Conservation (phyloP, 2,797 vertebrate genomes). For the Enteromius fasciolatus region DNA sequence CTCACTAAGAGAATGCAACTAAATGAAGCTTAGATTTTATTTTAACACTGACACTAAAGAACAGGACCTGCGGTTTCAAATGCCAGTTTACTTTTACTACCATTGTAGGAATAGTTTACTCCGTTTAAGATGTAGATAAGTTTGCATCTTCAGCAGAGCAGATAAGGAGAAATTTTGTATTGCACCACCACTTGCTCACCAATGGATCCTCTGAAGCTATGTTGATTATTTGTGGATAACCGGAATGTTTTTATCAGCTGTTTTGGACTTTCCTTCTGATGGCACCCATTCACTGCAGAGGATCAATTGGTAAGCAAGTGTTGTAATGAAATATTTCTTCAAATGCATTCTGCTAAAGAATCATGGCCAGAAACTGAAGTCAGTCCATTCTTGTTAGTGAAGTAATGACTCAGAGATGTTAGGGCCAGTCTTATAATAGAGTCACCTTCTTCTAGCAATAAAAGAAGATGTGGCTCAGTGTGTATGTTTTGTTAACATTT, state of each 20-base stretch:
- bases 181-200: no score
- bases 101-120: not conserved
- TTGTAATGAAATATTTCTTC: not conserved
- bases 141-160: not conserved
- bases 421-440: not conserved
- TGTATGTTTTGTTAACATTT: not conserved
- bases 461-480: not conserved
- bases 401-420: not conserved
- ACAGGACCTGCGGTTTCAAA: not conserved
- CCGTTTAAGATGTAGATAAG: not conserved
- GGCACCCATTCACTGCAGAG: not conserved
- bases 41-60: not conserved
- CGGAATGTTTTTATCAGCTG: not conserved
- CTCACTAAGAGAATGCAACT: not conserved
- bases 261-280: not conserved
- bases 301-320: not conserved
- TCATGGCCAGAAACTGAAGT: not conserved
- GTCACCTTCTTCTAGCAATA: not conserved
- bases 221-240: not conserved
- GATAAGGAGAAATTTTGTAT: no score
- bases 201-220: not conserved
- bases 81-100: not conserved
- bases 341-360: not conserved
- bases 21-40: not conserved
- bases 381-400: not conserved